Evolutionary conservation across 2,797 vertebrate genomes (phyloP).

Genomic region (Sebastes trivittatus): DNA sequence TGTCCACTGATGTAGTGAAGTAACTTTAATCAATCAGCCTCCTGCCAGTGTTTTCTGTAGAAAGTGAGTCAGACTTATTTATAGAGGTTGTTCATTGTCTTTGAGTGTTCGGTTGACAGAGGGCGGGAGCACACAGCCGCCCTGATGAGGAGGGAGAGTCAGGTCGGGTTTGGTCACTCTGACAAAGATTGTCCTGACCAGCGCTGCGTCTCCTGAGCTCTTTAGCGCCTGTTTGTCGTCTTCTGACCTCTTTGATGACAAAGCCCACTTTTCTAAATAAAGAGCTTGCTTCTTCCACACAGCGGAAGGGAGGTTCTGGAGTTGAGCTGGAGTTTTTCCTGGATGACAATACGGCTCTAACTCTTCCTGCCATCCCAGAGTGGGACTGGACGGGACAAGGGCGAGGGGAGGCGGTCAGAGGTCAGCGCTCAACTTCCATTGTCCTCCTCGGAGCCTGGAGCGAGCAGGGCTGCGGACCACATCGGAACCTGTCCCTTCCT

Average conservation of each 20-base stretch:
- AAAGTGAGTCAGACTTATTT: constrained; percentile 53
- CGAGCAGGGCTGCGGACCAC: constrained; percentile 10
- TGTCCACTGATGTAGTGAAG: background rate
- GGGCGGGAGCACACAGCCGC: constrained; percentile 18
- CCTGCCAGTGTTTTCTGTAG: constrained; percentile 2
- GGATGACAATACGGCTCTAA: constrained; percentile 68
- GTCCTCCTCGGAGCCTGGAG: constrained; percentile 58
- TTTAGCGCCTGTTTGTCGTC: background rate
- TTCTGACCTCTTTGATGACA: constrained; percentile 35
- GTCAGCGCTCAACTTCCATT: constrained; percentile 75
- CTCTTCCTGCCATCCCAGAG: constrained; percentile 71
- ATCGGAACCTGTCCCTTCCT: constrained; percentile 69
- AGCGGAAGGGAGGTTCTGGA: constrained; percentile 75
- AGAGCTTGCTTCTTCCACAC: constrained; percentile 54
- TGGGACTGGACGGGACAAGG: constrained; percentile 25
- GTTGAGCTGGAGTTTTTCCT: constrained; percentile 58
- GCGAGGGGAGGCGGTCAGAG: constrained; percentile 49
- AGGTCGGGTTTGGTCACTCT: constrained; percentile 41
- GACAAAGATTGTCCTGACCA: constrained; percentile 49
- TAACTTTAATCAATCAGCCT: constrained; percentile 11
- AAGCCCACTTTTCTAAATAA: constrained; percentile 61
- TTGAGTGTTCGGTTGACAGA: constrained; percentile 5
- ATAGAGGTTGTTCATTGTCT: constrained; percentile 54
- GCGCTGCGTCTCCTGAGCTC: background rate
- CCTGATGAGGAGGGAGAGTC: constrained; percentile 32